Percentiles rank a stretch among this genome's conserved stretches.
phyloP scores from a whole-genome alignment of 2,888 invertebrate genomes.

The Litoditis marina region DNA sequence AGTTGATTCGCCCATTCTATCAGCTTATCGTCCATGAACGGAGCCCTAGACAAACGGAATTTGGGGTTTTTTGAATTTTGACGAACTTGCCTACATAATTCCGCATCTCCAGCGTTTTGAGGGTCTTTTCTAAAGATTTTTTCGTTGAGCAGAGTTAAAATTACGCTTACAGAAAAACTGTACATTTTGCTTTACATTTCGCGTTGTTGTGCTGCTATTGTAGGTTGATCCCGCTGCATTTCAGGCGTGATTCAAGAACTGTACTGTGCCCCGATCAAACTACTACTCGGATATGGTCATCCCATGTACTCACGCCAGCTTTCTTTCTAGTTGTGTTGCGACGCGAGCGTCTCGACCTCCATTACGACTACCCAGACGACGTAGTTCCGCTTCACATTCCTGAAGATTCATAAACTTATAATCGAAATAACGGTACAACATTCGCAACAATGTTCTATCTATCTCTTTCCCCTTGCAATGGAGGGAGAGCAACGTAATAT shows the following conservation, averaged over 20 bases:
- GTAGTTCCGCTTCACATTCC: slow-evolving; percentile 76
- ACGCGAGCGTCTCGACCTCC: slow-evolving; percentile 87
- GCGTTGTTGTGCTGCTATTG: too few relatives aligned
- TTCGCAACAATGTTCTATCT: too few relatives aligned
- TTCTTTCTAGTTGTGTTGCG: slow-evolving; percentile 78
- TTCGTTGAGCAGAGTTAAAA: background rate
- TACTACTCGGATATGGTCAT: background rate
- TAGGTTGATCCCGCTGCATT: too few relatives aligned
- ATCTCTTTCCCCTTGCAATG: too few relatives aligned
- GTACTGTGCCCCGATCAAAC: too few relatives aligned
- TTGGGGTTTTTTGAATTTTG: too few relatives aligned
- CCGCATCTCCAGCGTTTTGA: too few relatives aligned
- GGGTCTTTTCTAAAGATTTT: too few relatives aligned
- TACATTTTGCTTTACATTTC: too few relatives aligned
- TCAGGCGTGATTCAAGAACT: too few relatives aligned
- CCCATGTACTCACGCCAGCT: slow-evolving; percentile 20
- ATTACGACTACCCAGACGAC: slow-evolving; percentile 82
- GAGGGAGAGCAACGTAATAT: too few relatives aligned
- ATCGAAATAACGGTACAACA: background rate
- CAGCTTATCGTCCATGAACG: slow-evolving; percentile 69
- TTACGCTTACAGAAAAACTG: background rate
- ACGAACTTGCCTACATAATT: too few relatives aligned
- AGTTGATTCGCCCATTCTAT: slow-evolving; percentile 66
- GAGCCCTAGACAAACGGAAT: slow-evolving; percentile 70
- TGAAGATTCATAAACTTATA: slow-evolving; percentile 6